A percentile compares a stretch with the other conserved stretches of the same genome.
Evolutionary conservation across 2,113 vertebrate species (phyloP).

Genomic region (Chloropsis cyanopogon): DNA sequence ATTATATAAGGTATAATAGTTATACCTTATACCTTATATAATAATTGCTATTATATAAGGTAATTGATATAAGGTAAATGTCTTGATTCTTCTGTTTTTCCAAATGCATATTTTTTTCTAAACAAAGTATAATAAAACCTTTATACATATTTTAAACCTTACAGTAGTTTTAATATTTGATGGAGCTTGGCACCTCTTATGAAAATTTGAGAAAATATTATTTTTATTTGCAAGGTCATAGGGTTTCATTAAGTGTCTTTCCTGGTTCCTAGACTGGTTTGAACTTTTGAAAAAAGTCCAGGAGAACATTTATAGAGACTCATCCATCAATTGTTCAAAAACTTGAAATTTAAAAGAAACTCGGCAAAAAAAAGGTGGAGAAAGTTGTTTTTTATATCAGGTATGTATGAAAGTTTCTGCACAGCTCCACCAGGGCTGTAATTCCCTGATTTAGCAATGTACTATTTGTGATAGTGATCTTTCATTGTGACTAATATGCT

Average conservation of each 20-base stretch:
- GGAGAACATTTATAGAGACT: background rate
- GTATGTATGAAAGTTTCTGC: background rate
- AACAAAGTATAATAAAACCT: background rate
- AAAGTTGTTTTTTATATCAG: background rate
- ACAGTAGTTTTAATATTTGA: background rate
- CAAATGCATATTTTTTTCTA: background rate
- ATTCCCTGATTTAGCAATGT: background rate
- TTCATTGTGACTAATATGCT: conserved; percentile 21
- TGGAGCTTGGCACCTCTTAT: background rate
- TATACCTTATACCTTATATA: too few relatives aligned
- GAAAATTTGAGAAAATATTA: background rate
- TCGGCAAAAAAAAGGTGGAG: background rate
- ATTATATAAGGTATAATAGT: background rate
- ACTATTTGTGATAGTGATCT: background rate
- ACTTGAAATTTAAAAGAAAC: background rate
- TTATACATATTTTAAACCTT: background rate
- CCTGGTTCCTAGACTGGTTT: background rate
- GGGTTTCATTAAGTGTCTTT: background rate
- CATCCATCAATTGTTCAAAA: background rate
- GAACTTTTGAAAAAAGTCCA: background rate
- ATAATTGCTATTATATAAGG: background rate
- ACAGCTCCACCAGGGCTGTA: background rate
- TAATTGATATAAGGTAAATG: too few relatives aligned
- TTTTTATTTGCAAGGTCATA: background rate
- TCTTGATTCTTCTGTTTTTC: background rate